Evolutionary conservation across 1,140 invertebrate species (phyloP).

Genomic region (Nasonia vitripennis): DNA sequence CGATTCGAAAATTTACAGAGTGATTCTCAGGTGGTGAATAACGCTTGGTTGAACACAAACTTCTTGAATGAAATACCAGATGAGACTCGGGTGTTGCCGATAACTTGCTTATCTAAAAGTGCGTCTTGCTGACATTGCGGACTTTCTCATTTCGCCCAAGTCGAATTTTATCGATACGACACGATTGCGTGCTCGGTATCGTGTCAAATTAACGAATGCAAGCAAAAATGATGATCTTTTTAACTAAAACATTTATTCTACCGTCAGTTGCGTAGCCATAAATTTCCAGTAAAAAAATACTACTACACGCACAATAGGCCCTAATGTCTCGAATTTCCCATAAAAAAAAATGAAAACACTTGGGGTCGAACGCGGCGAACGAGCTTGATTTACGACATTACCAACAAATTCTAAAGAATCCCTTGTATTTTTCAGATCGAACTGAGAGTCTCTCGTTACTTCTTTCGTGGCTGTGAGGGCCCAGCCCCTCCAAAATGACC

Average conservation of each 20-base stretch:
- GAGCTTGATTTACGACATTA: background rate
- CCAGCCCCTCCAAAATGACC: background rate
- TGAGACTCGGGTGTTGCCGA: background rate
- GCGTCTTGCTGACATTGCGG: background rate
- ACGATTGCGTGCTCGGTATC: background rate
- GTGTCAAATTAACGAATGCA: too few species aligned
- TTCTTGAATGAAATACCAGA: background rate
- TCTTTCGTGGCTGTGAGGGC: background rate
- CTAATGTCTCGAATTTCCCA: too few species aligned
- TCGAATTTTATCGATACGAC: background rate
- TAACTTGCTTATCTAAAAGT: background rate
- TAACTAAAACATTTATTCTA: background rate
- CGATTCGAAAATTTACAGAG: too few species aligned
- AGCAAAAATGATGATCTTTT: background rate
- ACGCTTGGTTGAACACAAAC: background rate
- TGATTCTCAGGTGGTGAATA: background rate
- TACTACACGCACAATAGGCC: too few species aligned
- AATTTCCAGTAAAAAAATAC: too few species aligned
- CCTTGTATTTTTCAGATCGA: background rate
- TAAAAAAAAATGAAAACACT: too few species aligned
- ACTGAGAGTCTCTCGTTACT: background rate
- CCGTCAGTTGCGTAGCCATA: too few species aligned
- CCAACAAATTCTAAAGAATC: background rate
- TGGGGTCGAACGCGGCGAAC: background rate
- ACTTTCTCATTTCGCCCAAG: background rate